Base-by-base conservation (phyloP, 1,140 invertebrate species). In the Drosophila auraria region DNA sequence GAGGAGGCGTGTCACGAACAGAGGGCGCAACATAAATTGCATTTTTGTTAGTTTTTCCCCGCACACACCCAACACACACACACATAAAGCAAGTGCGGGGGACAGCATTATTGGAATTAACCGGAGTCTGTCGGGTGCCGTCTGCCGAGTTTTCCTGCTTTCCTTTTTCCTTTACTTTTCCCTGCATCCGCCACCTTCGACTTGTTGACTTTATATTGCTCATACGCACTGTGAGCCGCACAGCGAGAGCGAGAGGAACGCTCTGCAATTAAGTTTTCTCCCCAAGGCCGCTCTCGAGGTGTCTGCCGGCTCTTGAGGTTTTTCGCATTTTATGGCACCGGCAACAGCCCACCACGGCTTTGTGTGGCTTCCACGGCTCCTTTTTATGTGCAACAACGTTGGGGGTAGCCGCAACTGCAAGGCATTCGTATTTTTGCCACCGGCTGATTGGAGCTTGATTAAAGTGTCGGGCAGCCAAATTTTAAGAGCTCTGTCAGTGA, bases 41-140 rank as follows among this genome's bases (percentile, higher is more conserved):
- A 80, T 89, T 80, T 87, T 83, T 61, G 66, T 83, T 83, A 89
- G 83, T 83, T 87, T 83, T 33, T 42, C 15, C 25, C 42, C 30
- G 27, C 20, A n/a, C 33, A 17, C 20, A 50, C 27, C 15, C 17
- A 44, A 25, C 17, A 51, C 33, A 50, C 60, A 36, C 25, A 15
- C 51, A 65, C 60, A 59, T 42, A 36, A 70, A 44, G 25, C 14
- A 59, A 74, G 54, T 59, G 57, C 62, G 59, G 53, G 66, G 38
- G 38, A 49, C 54, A 27, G 44, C 47, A 59, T 60, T 61, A 74
- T 74, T 73, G 71, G 69, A 61, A 74, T 74, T 74, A 73, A 74
- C 27, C 23, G 17, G 30, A 33, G 69, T 25, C 44, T 53, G 58
- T 15, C 40, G 38, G 68, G 30, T 25, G 40, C 57, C 38, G 54